These are phyloP conservation scores for Tribolium castaneum DNA, from an alignment of 1,140 invertebrate genomes.

Conservation along the genomic window DNA sequence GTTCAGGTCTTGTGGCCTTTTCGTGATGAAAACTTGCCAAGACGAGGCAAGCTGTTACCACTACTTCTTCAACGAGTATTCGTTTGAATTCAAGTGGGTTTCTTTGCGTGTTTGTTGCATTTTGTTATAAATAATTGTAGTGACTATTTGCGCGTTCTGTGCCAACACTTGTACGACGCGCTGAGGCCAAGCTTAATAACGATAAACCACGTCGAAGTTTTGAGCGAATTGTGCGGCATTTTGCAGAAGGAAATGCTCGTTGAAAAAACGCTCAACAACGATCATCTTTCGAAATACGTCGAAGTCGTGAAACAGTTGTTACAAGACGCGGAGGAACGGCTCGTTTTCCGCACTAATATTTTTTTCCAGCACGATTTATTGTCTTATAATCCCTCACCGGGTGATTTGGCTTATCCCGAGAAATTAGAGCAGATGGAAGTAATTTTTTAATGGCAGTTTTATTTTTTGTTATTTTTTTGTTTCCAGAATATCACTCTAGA, in stretches of 20 bases:
- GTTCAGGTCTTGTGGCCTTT: conserved; percentile 87
- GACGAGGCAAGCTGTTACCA: conserved; percentile 92
- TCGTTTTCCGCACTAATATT: conserved; percentile 95
- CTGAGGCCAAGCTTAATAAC: conserved; percentile 96
- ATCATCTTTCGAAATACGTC: conserved; percentile 84
- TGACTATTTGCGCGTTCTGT: conserved; percentile 85
- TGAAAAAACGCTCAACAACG: conserved; percentile 90
- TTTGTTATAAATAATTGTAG: conserved; percentile 62
- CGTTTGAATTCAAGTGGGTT: conserved; percentile 73
- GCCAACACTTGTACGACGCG: conserved; percentile 91
- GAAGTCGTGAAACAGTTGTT: conserved; percentile 86
- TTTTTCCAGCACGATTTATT: conserved; percentile 94
- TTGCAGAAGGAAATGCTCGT: conserved; percentile 94
- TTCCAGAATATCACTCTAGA: conserved; percentile 79
- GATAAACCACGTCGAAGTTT: conserved; percentile 96
- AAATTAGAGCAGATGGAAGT: conserved; percentile 96
- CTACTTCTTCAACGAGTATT: conserved; percentile 85
- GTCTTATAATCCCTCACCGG: conserved; percentile 88
- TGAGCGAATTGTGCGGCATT: conserved; percentile 96
- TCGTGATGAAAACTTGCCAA: conserved; percentile 90
- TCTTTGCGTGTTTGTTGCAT: neutral
- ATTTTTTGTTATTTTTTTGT: conserved; percentile 38
- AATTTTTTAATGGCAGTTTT: neutral
- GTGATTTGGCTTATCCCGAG: conserved; percentile 97
- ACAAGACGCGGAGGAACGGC: conserved; percentile 95